These are phyloP conservation scores for Rallus crepitans DNA, from an alignment of 2,797 vertebrate species.

Conservation along the genomic window DNA sequence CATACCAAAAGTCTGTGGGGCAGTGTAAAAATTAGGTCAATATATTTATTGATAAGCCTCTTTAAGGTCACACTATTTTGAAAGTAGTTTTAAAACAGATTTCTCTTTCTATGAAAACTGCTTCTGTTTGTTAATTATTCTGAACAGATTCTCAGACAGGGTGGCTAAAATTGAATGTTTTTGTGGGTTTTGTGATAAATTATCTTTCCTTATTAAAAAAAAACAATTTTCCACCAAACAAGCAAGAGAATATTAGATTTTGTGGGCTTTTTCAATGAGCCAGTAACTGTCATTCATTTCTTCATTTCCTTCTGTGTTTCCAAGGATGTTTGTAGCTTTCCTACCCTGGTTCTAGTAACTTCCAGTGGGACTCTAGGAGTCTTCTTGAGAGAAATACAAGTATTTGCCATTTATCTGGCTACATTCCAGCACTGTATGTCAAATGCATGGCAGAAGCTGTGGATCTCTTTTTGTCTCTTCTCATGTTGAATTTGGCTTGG, in stretches of 20 bases:
- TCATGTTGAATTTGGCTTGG: accelerated
- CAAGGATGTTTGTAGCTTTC: not conserved
- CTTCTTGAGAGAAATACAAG: not conserved
- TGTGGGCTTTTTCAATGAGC: not conserved
- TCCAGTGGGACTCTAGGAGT: not conserved
- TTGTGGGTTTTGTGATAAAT: not conserved
- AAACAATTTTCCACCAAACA: not conserved
- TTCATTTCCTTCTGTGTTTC: not conserved
- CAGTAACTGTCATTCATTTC: not conserved
- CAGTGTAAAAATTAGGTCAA: not conserved
- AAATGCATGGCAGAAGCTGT: not conserved
- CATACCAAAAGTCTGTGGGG: not conserved
- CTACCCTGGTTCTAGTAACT: not conserved
- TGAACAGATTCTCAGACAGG: not conserved
- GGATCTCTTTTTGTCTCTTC: not conserved
- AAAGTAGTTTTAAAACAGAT: not conserved
- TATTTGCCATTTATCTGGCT: not conserved
- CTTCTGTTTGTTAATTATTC: not conserved
- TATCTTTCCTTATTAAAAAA: not conserved
- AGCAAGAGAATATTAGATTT: not conserved
- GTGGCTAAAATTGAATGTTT: not conserved
- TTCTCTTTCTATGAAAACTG: not conserved
- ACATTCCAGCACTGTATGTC: not conserved
- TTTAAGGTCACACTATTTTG: not conserved
- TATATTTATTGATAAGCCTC: not conserved